Conservation (phyloP, 2,888 invertebrate genomes). For the Aelia acuminata region DNA sequence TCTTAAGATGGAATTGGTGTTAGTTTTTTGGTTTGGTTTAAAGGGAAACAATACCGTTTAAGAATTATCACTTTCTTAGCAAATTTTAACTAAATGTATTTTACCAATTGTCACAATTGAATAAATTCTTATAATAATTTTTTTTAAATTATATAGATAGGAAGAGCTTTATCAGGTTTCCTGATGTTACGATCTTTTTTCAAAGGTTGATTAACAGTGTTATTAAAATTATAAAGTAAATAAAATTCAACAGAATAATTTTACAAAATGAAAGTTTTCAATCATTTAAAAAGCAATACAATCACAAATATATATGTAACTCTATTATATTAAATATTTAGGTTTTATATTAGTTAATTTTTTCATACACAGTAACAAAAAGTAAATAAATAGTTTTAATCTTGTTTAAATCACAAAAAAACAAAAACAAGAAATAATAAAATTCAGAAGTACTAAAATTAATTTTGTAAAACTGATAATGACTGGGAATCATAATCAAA, state of each 20-base stretch:
- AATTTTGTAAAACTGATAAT: slow-evolving; percentile 45
- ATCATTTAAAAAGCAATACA: slow-evolving; percentile 44
- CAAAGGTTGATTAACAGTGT: slow-evolving; percentile 8
- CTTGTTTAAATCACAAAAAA: slow-evolving; percentile 16
- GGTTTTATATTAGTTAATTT: not conserved
- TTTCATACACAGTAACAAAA: slow-evolving; percentile 43
- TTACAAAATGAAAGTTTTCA: slow-evolving; percentile 22
- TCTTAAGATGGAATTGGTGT: not conserved
- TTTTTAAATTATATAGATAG: not conserved
- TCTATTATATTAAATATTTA: slow-evolving; percentile 34
- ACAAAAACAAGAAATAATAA: slow-evolving; percentile 41
- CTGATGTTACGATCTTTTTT: not conserved
- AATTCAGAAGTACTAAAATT: slow-evolving; percentile 47
- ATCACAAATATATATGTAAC: slow-evolving; percentile 39
- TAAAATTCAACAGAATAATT: slow-evolving; percentile 46
- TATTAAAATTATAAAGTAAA: slow-evolving; percentile 42
- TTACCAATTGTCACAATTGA: not conserved
- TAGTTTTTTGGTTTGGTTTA: not conserved
- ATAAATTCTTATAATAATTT: not conserved
- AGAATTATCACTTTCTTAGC: not conserved
- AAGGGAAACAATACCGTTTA: not conserved
- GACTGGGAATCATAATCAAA: slow-evolving; percentile 44
- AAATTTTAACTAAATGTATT: not conserved
- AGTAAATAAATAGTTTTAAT: slow-evolving; percentile 38
- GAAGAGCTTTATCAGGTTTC: not conserved